Percentiles rank a stretch among this genome's conserved stretches.
phyloP scores from a whole-genome alignment of 1,140 invertebrate genomes.

The Drosophila persimilis region DNA sequence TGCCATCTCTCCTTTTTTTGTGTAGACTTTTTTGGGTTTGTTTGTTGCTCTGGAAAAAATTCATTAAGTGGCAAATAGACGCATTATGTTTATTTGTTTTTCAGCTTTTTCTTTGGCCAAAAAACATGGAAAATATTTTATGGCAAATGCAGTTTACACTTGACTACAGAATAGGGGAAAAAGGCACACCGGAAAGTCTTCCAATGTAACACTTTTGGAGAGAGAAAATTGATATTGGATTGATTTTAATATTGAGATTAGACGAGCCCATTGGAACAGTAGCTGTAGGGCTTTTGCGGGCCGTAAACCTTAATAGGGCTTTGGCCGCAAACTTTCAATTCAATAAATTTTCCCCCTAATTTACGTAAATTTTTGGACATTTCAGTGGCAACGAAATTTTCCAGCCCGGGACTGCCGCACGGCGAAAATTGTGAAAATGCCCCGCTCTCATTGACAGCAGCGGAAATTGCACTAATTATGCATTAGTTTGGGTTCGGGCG shows the following conservation, averaged over 20 bases:
- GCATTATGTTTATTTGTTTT: conserved; percentile 64
- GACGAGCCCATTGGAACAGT: no score
- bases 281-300: background rate
- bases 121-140: conserved; percentile 42
- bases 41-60: conserved; percentile 44
- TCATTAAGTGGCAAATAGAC: conserved; percentile 79
- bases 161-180: background rate
- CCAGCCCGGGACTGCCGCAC: conserved; percentile 17
- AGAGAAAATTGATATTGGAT: no score
- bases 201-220: no score
- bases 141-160: conserved; percentile 32
- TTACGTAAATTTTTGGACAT: conserved; percentile 19
- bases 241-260: no score
- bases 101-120: conserved; percentile 1
- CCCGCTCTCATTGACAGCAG: conserved; percentile 40
- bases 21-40: conserved; percentile 12
- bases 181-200: no score
- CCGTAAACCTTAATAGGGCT: conserved; percentile 50
- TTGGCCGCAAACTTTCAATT: conserved; percentile 65
- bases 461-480: conserved; percentile 72
- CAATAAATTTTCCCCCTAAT: conserved; percentile 56
- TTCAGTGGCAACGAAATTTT: conserved; percentile 30
- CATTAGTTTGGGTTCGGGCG: conserved; percentile 49
- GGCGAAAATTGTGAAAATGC: conserved; percentile 31
- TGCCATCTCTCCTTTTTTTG: conserved; percentile 22